Percentiles rank a stretch among this genome's conserved stretches.
Conservation (phyloP, 2,113 vertebrate species). For the Zootoca vivipara region DNA sequence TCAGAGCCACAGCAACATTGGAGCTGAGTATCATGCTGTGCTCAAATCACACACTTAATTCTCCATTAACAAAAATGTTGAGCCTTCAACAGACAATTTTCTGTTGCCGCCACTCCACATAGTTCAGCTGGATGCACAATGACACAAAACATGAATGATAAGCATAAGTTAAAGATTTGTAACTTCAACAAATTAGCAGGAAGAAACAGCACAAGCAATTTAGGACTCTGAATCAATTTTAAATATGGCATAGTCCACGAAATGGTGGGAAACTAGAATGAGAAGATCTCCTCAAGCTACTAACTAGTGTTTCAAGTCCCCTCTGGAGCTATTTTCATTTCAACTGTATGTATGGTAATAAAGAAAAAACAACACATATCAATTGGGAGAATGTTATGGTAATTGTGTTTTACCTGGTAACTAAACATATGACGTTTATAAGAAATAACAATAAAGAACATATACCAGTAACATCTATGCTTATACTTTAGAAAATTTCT, state of each 20-base stretch:
- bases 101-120: background rate
- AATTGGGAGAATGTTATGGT: background rate
- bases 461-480: too few relatives aligned
- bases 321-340: slow-evolving; percentile 43
- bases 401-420: background rate
- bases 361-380: background rate
- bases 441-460: too few relatives aligned
- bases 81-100: background rate
- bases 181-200: background rate
- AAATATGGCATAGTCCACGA: background rate
- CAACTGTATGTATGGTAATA: background rate
- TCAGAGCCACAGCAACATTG: background rate
- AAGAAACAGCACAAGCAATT: background rate
- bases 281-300: background rate
- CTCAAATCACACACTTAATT: background rate
- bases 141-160: background rate
- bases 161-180: too few relatives aligned
- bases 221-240: background rate
- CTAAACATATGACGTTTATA: background rate
- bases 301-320: slow-evolving; percentile 17
- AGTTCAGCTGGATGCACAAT: background rate
- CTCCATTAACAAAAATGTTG: background rate
- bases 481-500: too few relatives aligned
- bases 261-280: background rate
- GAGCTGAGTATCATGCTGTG: background rate